A percentile compares a stretch with the other conserved stretches of the same genome.
Conservation (phyloP, 2,888 invertebrate species). For the Pyrocoelia pectoralis region DNA sequence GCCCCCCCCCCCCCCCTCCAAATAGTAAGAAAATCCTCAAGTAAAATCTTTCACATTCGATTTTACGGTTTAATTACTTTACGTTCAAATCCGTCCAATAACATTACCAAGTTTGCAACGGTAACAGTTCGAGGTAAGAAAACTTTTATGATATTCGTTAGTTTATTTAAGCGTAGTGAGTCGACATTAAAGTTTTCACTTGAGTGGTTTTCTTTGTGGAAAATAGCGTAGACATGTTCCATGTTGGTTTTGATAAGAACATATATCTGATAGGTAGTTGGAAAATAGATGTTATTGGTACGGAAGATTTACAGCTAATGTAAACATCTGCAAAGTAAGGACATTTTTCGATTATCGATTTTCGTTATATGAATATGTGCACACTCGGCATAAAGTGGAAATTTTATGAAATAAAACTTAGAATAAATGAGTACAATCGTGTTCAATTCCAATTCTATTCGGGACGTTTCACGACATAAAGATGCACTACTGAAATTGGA, state of each 20-base stretch:
- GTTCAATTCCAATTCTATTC: constrained; percentile 4
- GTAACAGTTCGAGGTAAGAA: background rate
- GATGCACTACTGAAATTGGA: constrained; percentile 1
- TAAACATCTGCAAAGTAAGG: constrained; percentile 19
- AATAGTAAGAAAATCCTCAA: too few relatives aligned
- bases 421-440: constrained; percentile 24
- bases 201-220: constrained; percentile 1
- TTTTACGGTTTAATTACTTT: too few relatives aligned
- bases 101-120: background rate
- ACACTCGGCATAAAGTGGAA: constrained; percentile 17
- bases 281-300: background rate
- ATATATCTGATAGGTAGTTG: constrained; percentile 4
- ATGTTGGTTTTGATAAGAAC: constrained; percentile 2
- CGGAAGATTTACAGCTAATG: constrained; percentile 15
- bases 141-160: background rate
- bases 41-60: too few relatives aligned
- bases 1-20: too few relatives aligned
- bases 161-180: background rate
- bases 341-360: constrained; percentile 24
- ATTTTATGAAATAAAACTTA: constrained; percentile 17
- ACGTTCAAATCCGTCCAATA: background rate
- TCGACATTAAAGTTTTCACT: background rate
- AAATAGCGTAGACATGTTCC: background rate
- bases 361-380: constrained; percentile 7
- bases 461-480: background rate